Percentiles rank a stretch among this genome's conserved stretches.
These are phyloP conservation scores for Nannoperca obscura DNA, from an alignment of 2,797 vertebrate species.

Conservation along the genomic window DNA sequence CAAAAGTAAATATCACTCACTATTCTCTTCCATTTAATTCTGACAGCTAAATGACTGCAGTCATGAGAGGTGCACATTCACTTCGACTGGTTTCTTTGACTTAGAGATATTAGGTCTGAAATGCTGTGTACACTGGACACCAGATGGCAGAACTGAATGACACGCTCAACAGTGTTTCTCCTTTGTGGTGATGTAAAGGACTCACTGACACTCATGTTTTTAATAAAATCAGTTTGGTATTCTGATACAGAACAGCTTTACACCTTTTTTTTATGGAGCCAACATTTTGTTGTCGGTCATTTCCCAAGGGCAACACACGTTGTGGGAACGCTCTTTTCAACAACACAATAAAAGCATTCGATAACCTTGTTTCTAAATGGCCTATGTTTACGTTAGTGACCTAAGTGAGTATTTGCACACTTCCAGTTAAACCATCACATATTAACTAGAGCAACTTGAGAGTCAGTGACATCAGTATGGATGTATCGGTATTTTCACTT, in stretches of 20 bases:
- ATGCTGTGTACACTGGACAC: slow-evolving; percentile 10
- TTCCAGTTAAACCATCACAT: neutral
- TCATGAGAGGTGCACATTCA: slow-evolving; percentile 51
- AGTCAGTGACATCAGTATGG: slow-evolving; percentile 4
- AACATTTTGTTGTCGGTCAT: slow-evolving; percentile 48
- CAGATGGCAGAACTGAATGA: slow-evolving; percentile 6
- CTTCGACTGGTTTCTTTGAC: slow-evolving; percentile 24
- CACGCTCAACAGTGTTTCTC: neutral
- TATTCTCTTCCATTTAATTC: slow-evolving; percentile 63
- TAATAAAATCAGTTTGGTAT: neutral
- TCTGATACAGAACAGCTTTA: slow-evolving; percentile 15
- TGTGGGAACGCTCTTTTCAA: slow-evolving; percentile 32
- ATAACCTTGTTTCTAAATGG: slow-evolving; percentile 26
- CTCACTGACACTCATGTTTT: neutral
- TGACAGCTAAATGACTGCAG: slow-evolving; percentile 70
- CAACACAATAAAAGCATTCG: slow-evolving; percentile 23
- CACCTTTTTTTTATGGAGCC: slow-evolving; percentile 7
- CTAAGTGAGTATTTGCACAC: neutral
- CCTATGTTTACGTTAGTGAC: slow-evolving; percentile 26
- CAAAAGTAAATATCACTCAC: slow-evolving; percentile 76
- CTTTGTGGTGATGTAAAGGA: neutral
- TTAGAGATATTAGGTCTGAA: slow-evolving; percentile 20
- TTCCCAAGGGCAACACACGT: slow-evolving; percentile 22
- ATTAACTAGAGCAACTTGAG: neutral
- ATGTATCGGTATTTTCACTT: neutral